These are phyloP conservation scores for Heliconius sara DNA, from an alignment of 2,888 invertebrate genomes.

Conservation along the genomic window DNA sequence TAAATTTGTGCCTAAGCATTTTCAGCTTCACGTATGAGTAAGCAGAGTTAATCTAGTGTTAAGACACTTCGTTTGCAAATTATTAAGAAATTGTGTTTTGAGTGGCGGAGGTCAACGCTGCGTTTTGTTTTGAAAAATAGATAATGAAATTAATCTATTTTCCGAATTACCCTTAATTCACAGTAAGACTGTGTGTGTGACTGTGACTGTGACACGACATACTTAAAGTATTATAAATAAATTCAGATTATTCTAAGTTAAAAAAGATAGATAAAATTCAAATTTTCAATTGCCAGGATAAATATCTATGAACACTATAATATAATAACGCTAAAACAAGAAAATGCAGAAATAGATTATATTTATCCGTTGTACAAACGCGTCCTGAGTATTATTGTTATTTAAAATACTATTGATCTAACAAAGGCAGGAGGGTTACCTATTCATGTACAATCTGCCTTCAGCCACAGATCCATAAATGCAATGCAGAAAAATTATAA, in stretches of 20 bases:
- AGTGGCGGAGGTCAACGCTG: background rate
- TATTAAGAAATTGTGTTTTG: background rate
- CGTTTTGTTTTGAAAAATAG: background rate
- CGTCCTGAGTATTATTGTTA: slow-evolving; percentile 48
- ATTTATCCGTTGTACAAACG: slow-evolving; percentile 35
- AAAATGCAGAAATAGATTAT: slow-evolving; percentile 24
- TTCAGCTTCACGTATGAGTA: background rate
- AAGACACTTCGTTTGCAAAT: background rate
- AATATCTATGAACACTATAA: background rate
- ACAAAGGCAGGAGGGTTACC: slow-evolving; percentile 47
- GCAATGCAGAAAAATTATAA: background rate
- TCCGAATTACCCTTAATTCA: background rate
- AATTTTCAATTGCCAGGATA: background rate
- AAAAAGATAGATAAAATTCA: background rate
- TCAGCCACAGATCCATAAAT: slow-evolving; percentile 27
- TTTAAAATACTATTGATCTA: slow-evolving; percentile 50
- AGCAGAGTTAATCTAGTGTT: background rate
- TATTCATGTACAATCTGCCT: slow-evolving; percentile 48
- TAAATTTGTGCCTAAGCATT: background rate
- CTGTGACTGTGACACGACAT: too few species aligned
- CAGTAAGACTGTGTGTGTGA: too few species aligned
- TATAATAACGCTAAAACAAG: background rate
- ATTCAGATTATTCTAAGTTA: too few species aligned
- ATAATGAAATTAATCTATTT: background rate
- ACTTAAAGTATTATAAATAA: too few species aligned